A percentile compares a stretch with the other conserved stretches of the same genome.
These are phyloP conservation scores for Nephrotoma guestfalica DNA, from an alignment of 2,888 invertebrate genomes.

Conservation along the genomic window DNA sequence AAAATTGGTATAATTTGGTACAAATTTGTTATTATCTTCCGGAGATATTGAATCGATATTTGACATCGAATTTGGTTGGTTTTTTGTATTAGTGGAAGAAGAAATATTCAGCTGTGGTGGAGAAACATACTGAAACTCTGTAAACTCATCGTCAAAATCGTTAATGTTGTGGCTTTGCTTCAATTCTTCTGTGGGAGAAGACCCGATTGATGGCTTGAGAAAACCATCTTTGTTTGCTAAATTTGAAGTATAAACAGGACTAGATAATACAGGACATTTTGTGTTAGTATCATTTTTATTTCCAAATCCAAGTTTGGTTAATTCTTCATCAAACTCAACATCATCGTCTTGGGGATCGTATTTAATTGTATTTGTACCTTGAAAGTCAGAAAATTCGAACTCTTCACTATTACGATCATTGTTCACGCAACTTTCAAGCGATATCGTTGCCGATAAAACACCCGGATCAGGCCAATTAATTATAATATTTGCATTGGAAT, in stretches of 20 bases:
- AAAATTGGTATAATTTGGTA: neutral
- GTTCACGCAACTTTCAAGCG: neutral
- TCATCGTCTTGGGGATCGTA: neutral
- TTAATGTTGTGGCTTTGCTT: neutral
- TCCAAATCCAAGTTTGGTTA: neutral
- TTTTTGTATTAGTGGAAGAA: neutral
- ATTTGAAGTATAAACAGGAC: neutral
- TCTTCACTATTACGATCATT: neutral
- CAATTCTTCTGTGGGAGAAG: neutral
- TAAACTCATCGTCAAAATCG: constrained; percentile 33
- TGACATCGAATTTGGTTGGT: neutral
- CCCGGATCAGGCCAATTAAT: constrained; percentile 10
- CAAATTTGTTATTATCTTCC: neutral
- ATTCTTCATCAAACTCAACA: neutral
- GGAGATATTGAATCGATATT: neutral
- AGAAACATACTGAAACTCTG: constrained; percentile 32
- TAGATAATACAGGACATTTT: neutral
- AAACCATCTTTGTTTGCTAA: neutral
- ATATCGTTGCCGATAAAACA: neutral
- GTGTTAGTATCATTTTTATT: neutral
- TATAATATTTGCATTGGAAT: neutral
- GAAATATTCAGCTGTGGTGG: constrained; percentile 13
- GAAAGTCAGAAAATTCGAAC: constrained; percentile 3
- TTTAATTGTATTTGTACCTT: neutral
- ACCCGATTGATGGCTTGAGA: neutral